Percentiles rank a stretch among this genome's conserved stretches.
phyloP scores from a whole-genome alignment of 1,140 invertebrate genomes.

The Solenopsis fugax region DNA sequence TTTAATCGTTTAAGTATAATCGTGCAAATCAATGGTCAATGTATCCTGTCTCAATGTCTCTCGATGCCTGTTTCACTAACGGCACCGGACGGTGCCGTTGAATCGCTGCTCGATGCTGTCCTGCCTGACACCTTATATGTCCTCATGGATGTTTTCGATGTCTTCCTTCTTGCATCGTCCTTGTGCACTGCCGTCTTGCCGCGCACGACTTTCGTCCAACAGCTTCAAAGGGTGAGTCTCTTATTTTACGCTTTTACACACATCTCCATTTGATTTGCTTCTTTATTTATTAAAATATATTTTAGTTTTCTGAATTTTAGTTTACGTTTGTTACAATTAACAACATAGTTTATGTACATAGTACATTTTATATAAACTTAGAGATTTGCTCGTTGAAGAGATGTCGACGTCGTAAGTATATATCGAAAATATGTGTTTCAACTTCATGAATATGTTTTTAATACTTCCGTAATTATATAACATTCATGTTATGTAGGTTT shows the following conservation, averaged over 20 bases:
- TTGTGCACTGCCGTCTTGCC: slow-evolving; percentile 84
- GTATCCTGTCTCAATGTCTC: slow-evolving; percentile 80
- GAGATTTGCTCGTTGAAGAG: neutral
- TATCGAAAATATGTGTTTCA: neutral
- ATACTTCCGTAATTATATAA: neutral
- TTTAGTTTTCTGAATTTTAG: neutral
- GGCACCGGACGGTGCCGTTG: slow-evolving; percentile 79
- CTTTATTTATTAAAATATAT: slow-evolving; percentile 3
- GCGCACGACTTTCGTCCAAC: slow-evolving; percentile 80
- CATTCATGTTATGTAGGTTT: neutral
- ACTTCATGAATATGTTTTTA: neutral
- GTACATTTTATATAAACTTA: slow-evolving; percentile 15
- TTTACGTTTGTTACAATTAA: neutral
- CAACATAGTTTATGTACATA: slow-evolving; percentile 1
- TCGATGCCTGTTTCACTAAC: slow-evolving; percentile 76
- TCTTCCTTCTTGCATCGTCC: slow-evolving; percentile 85
- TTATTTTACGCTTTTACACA: slow-evolving; percentile 21
- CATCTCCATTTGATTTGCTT: slow-evolving; percentile 52
- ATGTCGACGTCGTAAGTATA: slow-evolving; percentile 24
- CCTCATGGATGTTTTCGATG: slow-evolving; percentile 86
- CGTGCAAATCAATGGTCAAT: slow-evolving; percentile 78
- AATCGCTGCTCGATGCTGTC: slow-evolving; percentile 82
- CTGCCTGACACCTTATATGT: slow-evolving; percentile 84
- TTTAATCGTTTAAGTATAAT: slow-evolving; percentile 67
- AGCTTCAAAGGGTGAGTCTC: slow-evolving; percentile 86